Percentiles rank a stretch among this genome's conserved stretches.
Conservation (phyloP, 35 echinoderm and acorn worm species). For the Apostichopus californicus region DNA sequence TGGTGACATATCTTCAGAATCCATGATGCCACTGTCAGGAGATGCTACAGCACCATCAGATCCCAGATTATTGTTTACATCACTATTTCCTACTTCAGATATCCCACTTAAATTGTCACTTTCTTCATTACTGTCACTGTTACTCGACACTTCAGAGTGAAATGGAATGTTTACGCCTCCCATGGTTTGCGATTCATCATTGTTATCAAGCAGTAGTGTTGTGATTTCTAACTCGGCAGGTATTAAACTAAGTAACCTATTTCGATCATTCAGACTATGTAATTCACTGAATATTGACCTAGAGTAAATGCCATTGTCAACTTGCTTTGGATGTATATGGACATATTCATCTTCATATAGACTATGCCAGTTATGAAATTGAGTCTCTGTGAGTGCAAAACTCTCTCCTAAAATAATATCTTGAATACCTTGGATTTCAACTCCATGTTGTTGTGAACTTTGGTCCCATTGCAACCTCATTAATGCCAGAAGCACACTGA, state of each 20-base stretch:
- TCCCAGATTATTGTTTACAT: slow-evolving; percentile 35
- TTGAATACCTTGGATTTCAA: slow-evolving; percentile 72
- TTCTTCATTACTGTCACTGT: slow-evolving; percentile 58
- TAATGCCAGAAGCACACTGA: slow-evolving; percentile 45
- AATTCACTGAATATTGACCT: slow-evolving; percentile 72
- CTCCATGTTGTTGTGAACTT: slow-evolving; percentile 48
- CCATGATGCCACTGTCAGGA: not conserved
- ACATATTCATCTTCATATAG: slow-evolving; percentile 58
- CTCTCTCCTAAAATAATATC: slow-evolving; percentile 88
- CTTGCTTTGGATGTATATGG: slow-evolving; percentile 72
- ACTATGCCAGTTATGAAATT: slow-evolving; percentile 93
- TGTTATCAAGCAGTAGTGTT: slow-evolving; percentile 75
- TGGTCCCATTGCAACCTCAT: slow-evolving; percentile 59
- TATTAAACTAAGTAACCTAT: slow-evolving; percentile 54
- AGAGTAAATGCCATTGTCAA: slow-evolving; percentile 60
- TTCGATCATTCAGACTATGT: slow-evolving; percentile 62
- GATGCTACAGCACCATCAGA: slow-evolving; percentile 56
- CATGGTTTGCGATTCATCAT: slow-evolving; percentile 58
- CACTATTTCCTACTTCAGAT: not conserved
- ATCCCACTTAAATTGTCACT: slow-evolving; percentile 47
- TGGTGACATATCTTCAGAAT: slow-evolving; percentile 13
- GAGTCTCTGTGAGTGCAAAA: slow-evolving; percentile 79
- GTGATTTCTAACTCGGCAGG: slow-evolving; percentile 65
- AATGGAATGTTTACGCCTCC: slow-evolving; percentile 40
- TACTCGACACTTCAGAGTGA: slow-evolving; percentile 8